A percentile compares a stretch with the other conserved stretches of the same genome.
phyloP scores from a whole-genome alignment of 2,797 vertebrate genomes.

The Neomorphus geoffroyi region DNA sequence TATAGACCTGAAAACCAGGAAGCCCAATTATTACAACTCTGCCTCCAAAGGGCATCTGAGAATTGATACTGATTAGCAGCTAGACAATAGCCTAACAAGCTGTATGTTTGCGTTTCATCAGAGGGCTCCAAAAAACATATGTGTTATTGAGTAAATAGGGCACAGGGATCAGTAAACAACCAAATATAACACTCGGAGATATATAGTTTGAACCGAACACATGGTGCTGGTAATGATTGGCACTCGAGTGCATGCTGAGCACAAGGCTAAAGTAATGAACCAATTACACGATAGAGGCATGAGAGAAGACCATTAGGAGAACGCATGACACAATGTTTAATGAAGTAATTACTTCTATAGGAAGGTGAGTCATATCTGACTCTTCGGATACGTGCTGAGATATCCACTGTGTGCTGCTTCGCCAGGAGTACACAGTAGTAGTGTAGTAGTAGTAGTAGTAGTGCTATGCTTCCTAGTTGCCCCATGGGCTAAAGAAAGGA shows the following conservation, averaged over 20 bases:
- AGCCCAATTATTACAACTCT: neutral
- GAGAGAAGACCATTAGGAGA: neutral
- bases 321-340: neutral
- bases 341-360: neutral
- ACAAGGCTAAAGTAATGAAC: neutral
- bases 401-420: neutral
- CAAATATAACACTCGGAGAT: neutral
- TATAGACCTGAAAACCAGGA: neutral
- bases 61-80: neutral
- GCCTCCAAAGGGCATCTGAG: neutral
- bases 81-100: neutral
- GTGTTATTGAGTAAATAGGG: neutral
- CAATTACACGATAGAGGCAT: neutral
- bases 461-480: neutral
- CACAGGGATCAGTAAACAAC: neutral
- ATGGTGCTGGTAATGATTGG: neutral
- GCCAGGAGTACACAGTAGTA: neutral
- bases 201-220: neutral
- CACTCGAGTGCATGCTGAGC: neutral
- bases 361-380: neutral
- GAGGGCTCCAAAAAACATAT: conserved; percentile 10
- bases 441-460: no score
- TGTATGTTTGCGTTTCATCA: neutral
- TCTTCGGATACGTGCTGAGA: neutral
- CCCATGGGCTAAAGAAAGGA: neutral